Percentiles rank a stretch among this genome's conserved stretches.
Evolutionary conservation across 2,888 invertebrate species (phyloP).

Genomic region (Polietes domitor): DNA sequence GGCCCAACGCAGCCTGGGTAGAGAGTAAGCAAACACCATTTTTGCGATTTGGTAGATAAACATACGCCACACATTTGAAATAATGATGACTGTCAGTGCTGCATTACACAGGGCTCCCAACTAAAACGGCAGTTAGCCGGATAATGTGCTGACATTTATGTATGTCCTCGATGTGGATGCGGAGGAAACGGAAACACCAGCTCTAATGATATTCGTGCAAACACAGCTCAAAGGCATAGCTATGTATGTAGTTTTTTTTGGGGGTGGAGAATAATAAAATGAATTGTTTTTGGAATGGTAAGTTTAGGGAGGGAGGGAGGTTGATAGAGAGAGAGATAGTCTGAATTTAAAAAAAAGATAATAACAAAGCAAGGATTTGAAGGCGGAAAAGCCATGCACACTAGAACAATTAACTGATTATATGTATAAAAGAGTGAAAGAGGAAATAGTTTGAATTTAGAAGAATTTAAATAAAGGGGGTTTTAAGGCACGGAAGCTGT

Average conservation of each 20-base stretch:
- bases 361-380: neutral
- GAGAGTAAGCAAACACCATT: neutral
- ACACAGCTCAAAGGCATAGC: neutral
- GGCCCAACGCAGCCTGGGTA: too few species aligned
- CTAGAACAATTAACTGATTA: too few species aligned
- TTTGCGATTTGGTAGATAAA: slow-evolving; percentile 6
- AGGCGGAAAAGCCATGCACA: too few species aligned
- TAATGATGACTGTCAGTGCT: slow-evolving; percentile 23
- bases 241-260: neutral
- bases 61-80: neutral
- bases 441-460: neutral
- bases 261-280: neutral
- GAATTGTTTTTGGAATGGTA: neutral
- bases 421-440: too few species aligned
- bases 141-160: neutral
- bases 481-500: too few species aligned
- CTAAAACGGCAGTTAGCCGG: neutral
- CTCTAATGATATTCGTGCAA: neutral
- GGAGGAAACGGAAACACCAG: neutral
- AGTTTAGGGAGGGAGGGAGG: neutral
- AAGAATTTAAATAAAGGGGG: too few species aligned
- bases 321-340: neutral
- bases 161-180: too few species aligned
- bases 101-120: neutral
- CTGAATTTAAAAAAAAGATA: neutral